Conservation (phyloP, 2,113 vertebrate genomes). For the Peucedramus taeniatus region DNA sequence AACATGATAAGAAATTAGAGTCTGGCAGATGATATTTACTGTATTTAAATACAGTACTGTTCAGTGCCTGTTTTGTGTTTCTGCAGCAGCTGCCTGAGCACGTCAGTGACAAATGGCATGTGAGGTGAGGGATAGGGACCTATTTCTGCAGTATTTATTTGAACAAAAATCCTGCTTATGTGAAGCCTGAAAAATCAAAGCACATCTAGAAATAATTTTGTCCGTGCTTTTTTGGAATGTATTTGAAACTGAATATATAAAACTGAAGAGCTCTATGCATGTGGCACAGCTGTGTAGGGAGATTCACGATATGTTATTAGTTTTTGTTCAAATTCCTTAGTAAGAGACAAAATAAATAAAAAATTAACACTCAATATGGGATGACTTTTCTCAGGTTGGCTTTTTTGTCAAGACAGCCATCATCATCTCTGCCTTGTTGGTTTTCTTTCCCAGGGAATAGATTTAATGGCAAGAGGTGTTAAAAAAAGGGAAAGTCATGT, state of each 20-base stretch:
- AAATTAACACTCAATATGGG: background rate
- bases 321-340: background rate
- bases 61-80: background rate
- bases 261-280: background rate
- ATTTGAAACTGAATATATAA: background rate
- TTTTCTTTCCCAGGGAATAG: background rate
- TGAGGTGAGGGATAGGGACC: background rate
- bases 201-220: background rate
- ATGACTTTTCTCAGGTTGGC: background rate
- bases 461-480: background rate
- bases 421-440: background rate
- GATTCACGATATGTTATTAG: background rate
- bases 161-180: background rate
- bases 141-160: background rate
- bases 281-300: background rate
- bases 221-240: background rate
- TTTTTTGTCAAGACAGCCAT: background rate
- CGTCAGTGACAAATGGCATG: background rate
- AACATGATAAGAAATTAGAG: background rate
- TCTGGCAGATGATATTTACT: background rate
- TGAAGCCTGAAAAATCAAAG: background rate
- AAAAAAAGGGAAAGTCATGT: background rate
- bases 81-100: background rate
- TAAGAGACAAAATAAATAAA: background rate
- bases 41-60: background rate